A percentile compares a stretch with the other conserved stretches of the same genome.
Conservation (phyloP, 1,140 invertebrate species). For the Propsilocerus akamusi region DNA sequence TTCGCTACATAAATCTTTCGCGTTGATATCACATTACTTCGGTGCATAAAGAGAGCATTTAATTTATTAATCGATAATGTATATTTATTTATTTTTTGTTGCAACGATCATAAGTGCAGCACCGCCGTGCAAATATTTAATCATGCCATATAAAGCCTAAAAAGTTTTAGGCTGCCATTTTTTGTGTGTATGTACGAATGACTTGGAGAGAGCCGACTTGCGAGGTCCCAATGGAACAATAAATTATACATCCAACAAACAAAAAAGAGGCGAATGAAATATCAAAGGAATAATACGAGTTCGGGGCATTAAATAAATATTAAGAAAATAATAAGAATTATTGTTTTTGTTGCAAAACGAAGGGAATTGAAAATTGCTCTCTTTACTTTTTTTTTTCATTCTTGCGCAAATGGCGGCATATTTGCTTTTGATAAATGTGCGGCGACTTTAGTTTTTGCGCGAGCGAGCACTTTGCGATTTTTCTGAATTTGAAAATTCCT, state of each 20-base stretch:
- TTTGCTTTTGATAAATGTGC: neutral
- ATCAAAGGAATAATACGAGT: neutral
- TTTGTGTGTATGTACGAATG: too few species aligned
- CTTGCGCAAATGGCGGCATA: neutral
- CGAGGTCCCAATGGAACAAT: neutral
- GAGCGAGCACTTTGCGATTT: too few species aligned
- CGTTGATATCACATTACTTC: neutral
- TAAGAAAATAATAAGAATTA: neutral
- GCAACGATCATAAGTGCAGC: neutral
- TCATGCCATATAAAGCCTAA: neutral
- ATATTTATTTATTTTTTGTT: conserved; percentile 1
- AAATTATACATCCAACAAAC: neutral
- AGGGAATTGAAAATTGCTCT: neutral
- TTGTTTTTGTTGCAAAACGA: neutral
- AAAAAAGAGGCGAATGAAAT: neutral
- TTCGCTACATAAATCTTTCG: neutral
- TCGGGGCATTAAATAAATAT: neutral
- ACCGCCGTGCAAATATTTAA: neutral
- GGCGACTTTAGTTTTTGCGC: too few species aligned
- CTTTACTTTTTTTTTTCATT: neutral
- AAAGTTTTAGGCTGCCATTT: neutral
- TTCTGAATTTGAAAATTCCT: too few species aligned
- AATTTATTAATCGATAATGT: conserved; percentile 2
- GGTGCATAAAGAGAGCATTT: neutral
- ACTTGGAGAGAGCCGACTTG: too few species aligned